Evolutionary conservation across 2,888 invertebrate genomes (phyloP).

Genomic region (Euzetes globulus): DNA sequence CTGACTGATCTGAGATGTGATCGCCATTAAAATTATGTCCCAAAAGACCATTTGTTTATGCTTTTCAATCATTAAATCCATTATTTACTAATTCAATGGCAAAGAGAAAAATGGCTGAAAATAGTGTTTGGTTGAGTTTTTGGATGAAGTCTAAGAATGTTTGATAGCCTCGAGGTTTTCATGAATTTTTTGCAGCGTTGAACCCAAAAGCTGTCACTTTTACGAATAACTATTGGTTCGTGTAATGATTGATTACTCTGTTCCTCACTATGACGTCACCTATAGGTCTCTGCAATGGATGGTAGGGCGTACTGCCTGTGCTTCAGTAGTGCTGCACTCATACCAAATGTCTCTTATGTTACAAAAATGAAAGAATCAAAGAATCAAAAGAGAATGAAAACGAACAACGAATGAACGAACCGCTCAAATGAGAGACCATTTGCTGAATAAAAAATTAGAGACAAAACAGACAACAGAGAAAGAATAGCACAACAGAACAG

Average conservation of each 20-base stretch:
- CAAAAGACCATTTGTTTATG: not conserved
- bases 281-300: conserved; percentile 2
- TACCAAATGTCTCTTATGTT: conserved; percentile 27
- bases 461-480: conserved; percentile 2
- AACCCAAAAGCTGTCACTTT: conserved; percentile 31
- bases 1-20: not conserved
- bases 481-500: not conserved
- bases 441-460: conserved; percentile 19
- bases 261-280: conserved; percentile 30
- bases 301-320: conserved; percentile 17
- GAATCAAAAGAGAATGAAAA: conserved; percentile 15
- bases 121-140: not conserved
- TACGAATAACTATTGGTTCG: conserved; percentile 29
- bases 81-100: not conserved
- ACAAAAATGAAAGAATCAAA: conserved; percentile 14
- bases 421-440: not conserved
- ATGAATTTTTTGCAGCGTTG: conserved; percentile 26
- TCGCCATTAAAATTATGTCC: not conserved
- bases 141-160: conserved; percentile 5
- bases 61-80: not conserved
- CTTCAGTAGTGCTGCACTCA: not conserved
- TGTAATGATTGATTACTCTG: conserved; percentile 26
- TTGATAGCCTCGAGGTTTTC: conserved; percentile 21
- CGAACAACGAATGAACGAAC: not conserved
- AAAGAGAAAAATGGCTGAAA: conserved; percentile 22